Evolutionary conservation across 2,113 vertebrate species (phyloP).

Genomic region (Ascaphus truei): DNA sequence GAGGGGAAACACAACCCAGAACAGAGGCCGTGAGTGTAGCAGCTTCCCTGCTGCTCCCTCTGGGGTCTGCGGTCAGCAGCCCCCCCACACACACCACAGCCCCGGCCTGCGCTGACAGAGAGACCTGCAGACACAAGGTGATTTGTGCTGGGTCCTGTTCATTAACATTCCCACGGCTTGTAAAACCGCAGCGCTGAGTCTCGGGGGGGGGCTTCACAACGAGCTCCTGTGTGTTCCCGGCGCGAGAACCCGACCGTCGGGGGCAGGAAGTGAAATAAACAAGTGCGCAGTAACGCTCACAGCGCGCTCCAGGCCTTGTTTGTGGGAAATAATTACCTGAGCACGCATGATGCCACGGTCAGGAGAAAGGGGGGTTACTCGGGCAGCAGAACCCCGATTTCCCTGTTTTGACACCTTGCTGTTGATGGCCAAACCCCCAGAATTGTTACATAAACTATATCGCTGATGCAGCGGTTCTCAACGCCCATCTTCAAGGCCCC

Average conservation of each 20-base stretch:
- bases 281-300: neutral
- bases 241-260: neutral
- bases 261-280: neutral
- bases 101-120: neutral
- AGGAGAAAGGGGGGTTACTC: no score
- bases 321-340: neutral
- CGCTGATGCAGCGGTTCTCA: no score
- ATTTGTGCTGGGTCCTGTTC: neutral
- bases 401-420: no score
- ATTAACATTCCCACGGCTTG: neutral
- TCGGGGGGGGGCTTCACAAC: neutral
- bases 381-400: no score
- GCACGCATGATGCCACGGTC: neutral
- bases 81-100: neutral
- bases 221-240: neutral
- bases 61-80: neutral
- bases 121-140: neutral
- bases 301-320: neutral
- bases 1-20: neutral
- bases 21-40: neutral
- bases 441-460: no score
- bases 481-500: no score
- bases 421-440: no score
- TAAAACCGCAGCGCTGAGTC: neutral
- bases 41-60: neutral